phyloP scores from a whole-genome alignment of 2,113 vertebrate species.

The Oenanthe melanoleuca region DNA sequence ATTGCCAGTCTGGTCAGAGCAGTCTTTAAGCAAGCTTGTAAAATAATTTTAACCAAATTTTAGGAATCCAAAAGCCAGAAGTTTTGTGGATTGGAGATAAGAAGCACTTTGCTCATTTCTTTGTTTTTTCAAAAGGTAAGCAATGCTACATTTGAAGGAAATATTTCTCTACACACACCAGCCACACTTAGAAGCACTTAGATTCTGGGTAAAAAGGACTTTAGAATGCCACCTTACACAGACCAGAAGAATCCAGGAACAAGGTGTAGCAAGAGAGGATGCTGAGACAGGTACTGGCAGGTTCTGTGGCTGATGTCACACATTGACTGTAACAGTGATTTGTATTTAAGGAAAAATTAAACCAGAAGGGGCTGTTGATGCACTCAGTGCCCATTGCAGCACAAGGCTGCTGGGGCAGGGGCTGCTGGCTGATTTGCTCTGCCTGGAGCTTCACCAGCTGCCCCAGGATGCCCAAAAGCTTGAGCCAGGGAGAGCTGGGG shows the following conservation, averaged over 20 bases:
- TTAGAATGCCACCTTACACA: rapidly evolving
- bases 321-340: background rate
- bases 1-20: background rate
- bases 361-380: background rate
- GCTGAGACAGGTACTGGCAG: background rate
- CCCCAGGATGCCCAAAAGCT: background rate
- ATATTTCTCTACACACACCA: background rate
- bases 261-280: background rate
- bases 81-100: background rate
- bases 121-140: background rate
- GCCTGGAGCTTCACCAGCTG: background rate
- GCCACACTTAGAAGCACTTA: background rate
- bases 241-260: background rate
- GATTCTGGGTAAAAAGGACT: background rate
- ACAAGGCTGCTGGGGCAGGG: background rate
- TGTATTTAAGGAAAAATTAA: background rate
- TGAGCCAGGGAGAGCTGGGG: rapidly evolving
- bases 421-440: background rate
- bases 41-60: background rate
- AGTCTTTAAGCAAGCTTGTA: background rate
- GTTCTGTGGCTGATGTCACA: background rate
- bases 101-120: background rate
- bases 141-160: background rate
- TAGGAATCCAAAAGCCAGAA: background rate
- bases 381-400: rapidly evolving